Percentiles rank a stretch among this genome's conserved stretches.
Conservation (phyloP, 2,888 invertebrate genomes). For the Leistus spinibarbis region DNA sequence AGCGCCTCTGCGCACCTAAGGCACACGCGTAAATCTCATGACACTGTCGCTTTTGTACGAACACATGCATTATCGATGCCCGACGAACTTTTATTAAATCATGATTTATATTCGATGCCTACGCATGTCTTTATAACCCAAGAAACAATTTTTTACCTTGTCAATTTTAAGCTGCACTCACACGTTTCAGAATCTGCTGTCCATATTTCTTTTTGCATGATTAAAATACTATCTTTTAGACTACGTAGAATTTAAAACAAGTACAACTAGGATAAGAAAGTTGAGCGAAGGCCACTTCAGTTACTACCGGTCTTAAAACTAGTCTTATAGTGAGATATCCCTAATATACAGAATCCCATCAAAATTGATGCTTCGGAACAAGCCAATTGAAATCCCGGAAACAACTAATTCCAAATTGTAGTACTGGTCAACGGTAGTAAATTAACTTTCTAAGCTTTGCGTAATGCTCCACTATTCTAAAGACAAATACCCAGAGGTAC, state of each 20-base stretch:
- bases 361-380: neutral
- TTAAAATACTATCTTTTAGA: too few species aligned
- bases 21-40: constrained; percentile 12
- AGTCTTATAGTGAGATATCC: too few species aligned
- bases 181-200: too few species aligned
- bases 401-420: constrained; percentile 27
- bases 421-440: constrained; percentile 23
- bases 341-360: too few species aligned
- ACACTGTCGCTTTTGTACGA: neutral
- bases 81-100: neutral
- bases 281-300: too few species aligned
- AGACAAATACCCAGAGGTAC: constrained; percentile 21
- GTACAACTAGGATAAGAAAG: too few species aligned
- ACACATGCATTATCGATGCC: neutral
- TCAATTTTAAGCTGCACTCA: neutral
- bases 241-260: too few species aligned
- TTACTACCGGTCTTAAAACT: too few species aligned
- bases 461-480: constrained; percentile 3
- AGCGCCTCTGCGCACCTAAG: neutral
- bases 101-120: neutral
- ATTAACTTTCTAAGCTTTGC: constrained; percentile 19
- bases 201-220: too few species aligned
- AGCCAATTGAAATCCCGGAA: constrained; percentile 6
- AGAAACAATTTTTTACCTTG: neutral
- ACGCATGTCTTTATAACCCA: neutral